Percentiles rank a stretch among this genome's conserved stretches.
phyloP scores from a whole-genome alignment of 1,140 invertebrate species.

The Tetramorium parvispinum region DNA sequence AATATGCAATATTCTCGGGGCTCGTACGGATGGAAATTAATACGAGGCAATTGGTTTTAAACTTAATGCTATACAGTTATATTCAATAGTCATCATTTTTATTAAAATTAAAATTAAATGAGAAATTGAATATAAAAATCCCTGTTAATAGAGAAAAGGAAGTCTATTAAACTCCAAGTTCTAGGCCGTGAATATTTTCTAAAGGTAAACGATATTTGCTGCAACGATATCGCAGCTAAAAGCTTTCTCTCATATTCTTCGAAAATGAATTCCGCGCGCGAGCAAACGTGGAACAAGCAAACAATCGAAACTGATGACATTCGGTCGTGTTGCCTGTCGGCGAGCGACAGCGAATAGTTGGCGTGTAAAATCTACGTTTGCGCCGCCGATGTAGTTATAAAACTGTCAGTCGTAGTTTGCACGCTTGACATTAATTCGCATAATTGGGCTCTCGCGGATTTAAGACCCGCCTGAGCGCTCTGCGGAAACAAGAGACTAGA shows the following conservation, averaged over 20 bases:
- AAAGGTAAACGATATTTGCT: not conserved
- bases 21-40: constrained; percentile 15
- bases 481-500: constrained; percentile 37
- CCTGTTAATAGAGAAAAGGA: not conserved
- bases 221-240: not conserved
- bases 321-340: constrained; percentile 27
- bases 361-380: constrained; percentile 34
- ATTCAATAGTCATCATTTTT: not conserved
- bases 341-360: constrained; percentile 32
- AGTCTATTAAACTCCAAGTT: not conserved
- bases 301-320: constrained; percentile 58
- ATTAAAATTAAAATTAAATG: not conserved
- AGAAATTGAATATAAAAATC: constrained; percentile 15
- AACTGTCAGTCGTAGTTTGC: constrained; percentile 60
- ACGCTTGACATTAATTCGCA: constrained; percentile 69
- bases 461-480: constrained; percentile 29
- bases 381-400: constrained; percentile 17
- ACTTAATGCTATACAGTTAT: not conserved
- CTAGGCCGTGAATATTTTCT: not conserved
- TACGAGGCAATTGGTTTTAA: not conserved
- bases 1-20: constrained; percentile 32
- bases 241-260: not conserved
- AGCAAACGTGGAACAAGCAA: constrained; percentile 23
- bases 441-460: constrained; percentile 64
- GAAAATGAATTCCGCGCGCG: constrained; percentile 22